Evolutionary conservation across 1,140 invertebrate species (phyloP).

Genomic region (Trinorchestia longiramus): DNA sequence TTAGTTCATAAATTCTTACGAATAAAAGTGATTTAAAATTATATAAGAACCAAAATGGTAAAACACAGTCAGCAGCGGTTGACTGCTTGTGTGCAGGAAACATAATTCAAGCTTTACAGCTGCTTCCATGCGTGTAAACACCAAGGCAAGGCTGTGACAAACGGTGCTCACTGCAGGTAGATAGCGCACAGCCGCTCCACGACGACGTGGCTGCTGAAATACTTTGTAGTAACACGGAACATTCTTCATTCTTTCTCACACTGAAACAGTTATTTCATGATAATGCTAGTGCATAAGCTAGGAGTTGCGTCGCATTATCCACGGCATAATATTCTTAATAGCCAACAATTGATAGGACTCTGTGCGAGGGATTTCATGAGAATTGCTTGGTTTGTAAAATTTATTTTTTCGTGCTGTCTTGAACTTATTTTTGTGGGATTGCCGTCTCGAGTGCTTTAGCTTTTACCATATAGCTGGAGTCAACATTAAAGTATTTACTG

Average conservation of each 20-base stretch:
- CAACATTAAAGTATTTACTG: neutral
- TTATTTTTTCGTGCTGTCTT: neutral
- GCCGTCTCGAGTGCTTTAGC: no score
- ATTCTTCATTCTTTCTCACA: neutral
- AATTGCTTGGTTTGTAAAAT: neutral
- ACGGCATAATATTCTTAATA: neutral
- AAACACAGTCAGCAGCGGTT: neutral
- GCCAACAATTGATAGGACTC: neutral
- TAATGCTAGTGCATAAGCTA: neutral
- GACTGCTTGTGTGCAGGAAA: neutral
- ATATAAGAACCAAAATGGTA: neutral
- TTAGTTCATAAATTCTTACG: no score
- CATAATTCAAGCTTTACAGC: neutral
- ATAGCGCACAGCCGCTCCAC: neutral
- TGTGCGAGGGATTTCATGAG: neutral
- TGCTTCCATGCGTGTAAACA: neutral
- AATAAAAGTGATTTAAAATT: no score
- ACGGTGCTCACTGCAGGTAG: neutral
- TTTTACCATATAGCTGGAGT: no score
- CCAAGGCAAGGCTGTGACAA: neutral
- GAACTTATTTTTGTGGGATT: no score
- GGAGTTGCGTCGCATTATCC: neutral
- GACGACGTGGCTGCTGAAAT: neutral
- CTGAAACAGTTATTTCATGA: neutral
- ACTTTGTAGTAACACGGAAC: neutral